Evolutionary conservation across 2,888 invertebrate species (phyloP).

Genomic region (Octonoba sinensis): DNA sequence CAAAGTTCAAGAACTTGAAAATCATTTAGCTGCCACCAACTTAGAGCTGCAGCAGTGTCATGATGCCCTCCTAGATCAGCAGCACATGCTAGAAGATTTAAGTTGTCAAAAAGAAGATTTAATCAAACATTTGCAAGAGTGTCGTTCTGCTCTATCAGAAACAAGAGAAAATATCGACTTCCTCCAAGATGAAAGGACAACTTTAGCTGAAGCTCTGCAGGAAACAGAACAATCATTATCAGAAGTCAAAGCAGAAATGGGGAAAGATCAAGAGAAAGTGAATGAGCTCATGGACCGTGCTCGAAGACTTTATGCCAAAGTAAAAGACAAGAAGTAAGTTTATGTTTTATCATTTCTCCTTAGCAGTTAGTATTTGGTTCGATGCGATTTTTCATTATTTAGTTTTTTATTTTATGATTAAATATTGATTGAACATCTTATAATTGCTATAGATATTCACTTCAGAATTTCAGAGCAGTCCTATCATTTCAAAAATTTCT

Average conservation of each 20-base stretch:
- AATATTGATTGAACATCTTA: too few relatives aligned
- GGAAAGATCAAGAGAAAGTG: conserved; percentile 41
- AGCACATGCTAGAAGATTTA: conserved; percentile 38
- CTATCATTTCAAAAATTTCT: too few relatives aligned
- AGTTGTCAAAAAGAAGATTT: conserved; percentile 21
- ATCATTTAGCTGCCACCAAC: conserved; percentile 44
- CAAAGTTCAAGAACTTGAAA: conserved; percentile 51
- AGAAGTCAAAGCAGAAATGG: conserved; percentile 50
- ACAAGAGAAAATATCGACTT: conserved; percentile 64
- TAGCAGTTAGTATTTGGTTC: too few relatives aligned
- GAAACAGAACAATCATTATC: conserved; percentile 58
- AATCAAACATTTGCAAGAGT: conserved; percentile 41
- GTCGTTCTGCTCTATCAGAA: conserved; percentile 33
- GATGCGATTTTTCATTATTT: too few relatives aligned
- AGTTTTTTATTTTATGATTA: too few relatives aligned
- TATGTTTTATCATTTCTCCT: not conserved
- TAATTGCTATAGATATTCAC: too few relatives aligned
- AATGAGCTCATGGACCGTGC: conserved; percentile 61
- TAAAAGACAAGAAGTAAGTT: conserved; percentile 59
- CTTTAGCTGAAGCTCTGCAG: conserved; percentile 63
- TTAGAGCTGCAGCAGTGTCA: conserved; percentile 60
- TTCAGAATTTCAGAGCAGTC: too few relatives aligned
- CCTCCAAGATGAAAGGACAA: conserved; percentile 58
- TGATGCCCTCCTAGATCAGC: conserved; percentile 58
- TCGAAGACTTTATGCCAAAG: conserved; percentile 59